Evolutionary conservation across 1,140 invertebrate genomes (phyloP).

Genomic region (Lasaia peninsularis): DNA sequence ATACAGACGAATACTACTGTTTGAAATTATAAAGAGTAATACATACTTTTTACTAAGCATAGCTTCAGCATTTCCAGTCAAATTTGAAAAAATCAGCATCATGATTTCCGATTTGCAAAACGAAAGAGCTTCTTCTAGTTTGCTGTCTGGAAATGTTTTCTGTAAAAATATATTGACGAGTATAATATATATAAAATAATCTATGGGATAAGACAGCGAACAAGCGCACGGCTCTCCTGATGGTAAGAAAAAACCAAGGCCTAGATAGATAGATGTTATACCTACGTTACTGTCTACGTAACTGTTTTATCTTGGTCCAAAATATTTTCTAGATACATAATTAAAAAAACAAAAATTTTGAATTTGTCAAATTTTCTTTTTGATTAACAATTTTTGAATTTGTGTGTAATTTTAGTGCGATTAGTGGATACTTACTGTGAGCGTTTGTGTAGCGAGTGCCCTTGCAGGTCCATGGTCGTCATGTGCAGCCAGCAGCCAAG

Average conservation of each 20-base stretch:
- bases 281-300: no score
- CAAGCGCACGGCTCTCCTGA: no score
- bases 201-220: no score
- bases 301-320: no score
- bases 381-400: not conserved
- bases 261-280: no score
- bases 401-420: no score
- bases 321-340: no score
- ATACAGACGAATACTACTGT: no score
- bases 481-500: constrained; percentile 51
- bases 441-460: constrained; percentile 26
- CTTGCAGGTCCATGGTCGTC: constrained; percentile 52
- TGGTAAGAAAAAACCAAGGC: no score
- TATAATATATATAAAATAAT: not conserved
- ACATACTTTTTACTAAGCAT: constrained; percentile 47
- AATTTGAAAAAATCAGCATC: constrained; percentile 39
- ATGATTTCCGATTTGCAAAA: constrained; percentile 59
- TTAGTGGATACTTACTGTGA: constrained; percentile 27
- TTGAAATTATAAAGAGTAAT: no score
- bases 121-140: constrained; percentile 52
- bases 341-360: no score
- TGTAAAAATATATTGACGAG: constrained; percentile 26
- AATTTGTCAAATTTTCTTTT: not conserved
- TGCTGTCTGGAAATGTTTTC: constrained; percentile 56
- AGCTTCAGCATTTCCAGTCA: constrained; percentile 42